These are phyloP conservation scores for Leptosomus discolor DNA, from an alignment of 2,113 vertebrate genomes.

Conservation along the genomic window DNA sequence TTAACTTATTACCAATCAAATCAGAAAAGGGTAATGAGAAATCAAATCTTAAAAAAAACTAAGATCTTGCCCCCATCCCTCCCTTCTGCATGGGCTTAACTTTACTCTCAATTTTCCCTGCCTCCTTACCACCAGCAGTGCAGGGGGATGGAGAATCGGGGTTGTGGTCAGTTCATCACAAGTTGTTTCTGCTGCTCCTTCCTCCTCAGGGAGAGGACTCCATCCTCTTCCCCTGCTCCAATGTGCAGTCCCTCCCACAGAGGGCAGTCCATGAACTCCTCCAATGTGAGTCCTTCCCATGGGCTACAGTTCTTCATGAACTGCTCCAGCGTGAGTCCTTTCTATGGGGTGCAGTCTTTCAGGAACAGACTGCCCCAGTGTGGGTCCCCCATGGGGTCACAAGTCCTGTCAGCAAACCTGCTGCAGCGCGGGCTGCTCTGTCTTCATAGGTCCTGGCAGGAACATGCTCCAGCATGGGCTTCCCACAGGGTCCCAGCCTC, in stretches of 20 bases:
- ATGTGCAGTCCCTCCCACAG: not conserved
- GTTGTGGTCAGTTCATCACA: not conserved
- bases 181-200: not conserved
- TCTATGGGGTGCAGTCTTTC: not conserved
- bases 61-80: not conserved
- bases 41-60: not conserved
- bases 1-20: not conserved
- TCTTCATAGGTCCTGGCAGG: not conserved
- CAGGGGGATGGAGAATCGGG: not conserved
- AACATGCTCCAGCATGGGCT: not conserved
- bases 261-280: not conserved
- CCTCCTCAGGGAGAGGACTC: not conserved
- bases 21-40: not conserved
- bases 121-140: not conserved
- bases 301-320: not conserved
- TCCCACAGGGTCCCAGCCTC: not conserved
- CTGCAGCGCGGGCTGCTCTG: not conserved
- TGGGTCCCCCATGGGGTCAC: not conserved
- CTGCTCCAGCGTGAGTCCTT: fast-evolving
- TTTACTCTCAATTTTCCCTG: not conserved
- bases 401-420: not conserved
- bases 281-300: fast-evolving
- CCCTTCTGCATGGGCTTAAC: not conserved
- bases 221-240: not conserved
- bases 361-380: not conserved